Percentiles rank a stretch among this genome's conserved stretches.
These are phyloP conservation scores for Triplophysa tibetana DNA, from an alignment of 2,113 vertebrate genomes.

Conservation along the genomic window DNA sequence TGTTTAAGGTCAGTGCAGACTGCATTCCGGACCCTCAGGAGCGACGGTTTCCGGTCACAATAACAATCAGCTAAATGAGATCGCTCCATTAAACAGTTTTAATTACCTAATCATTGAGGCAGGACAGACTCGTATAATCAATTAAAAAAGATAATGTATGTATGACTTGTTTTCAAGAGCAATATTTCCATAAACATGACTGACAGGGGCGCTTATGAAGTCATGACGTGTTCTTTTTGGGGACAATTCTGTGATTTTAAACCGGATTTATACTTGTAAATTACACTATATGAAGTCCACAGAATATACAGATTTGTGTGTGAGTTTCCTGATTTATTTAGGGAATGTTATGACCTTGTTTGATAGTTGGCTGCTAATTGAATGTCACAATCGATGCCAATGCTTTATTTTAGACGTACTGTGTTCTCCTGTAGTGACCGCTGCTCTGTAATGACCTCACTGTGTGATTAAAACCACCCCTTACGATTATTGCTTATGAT, in stretches of 20 bases:
- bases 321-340: not conserved
- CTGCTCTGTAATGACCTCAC: constrained; percentile 32
- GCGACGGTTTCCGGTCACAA: constrained; percentile 59
- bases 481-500: constrained; percentile 47
- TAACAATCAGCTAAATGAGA: constrained; percentile 74
- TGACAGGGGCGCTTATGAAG: constrained; percentile 56
- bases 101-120: constrained; percentile 74
- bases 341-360: not conserved
- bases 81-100: constrained; percentile 71
- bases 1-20: constrained; percentile 61
- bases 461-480: constrained; percentile 48
- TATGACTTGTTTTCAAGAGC: constrained; percentile 58
- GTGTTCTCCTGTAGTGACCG: constrained; percentile 1
- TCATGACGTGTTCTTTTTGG: not conserved
- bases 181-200: constrained; percentile 61
- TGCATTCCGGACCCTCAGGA: constrained; percentile 58
- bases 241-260: not conserved
- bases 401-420: not conserved
- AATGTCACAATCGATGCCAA: not conserved
- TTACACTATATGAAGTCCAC: not conserved
- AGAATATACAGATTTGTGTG: not conserved
- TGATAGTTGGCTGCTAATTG: constrained; percentile 22
- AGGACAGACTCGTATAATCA: constrained; percentile 66
- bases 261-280: not conserved
- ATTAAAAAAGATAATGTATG: constrained; percentile 69